Evolutionary conservation across 2,113 vertebrate species (phyloP).

Genomic region (Electrona antarctica): DNA sequence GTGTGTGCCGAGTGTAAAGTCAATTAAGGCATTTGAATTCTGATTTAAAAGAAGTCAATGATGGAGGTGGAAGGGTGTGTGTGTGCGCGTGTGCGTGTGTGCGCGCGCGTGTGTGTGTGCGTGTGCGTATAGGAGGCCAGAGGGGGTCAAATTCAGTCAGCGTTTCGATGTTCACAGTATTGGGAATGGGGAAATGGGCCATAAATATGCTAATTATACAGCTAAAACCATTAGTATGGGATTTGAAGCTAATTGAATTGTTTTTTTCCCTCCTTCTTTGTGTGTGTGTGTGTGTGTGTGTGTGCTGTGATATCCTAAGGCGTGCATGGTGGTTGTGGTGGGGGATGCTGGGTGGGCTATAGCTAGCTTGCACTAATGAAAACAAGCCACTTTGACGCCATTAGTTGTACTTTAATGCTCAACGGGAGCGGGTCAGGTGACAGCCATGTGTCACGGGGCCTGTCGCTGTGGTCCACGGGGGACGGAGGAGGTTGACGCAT

Average conservation of each 20-base stretch:
- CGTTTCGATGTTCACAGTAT: conserved; percentile 51
- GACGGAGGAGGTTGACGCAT: conserved; percentile 9
- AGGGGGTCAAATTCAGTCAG: conserved; percentile 37
- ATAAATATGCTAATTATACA: conserved; percentile 70
- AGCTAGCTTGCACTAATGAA: conserved; percentile 29
- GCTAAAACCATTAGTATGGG: conserved; percentile 60
- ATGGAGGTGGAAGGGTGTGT: conserved; percentile 30
- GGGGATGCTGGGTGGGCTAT: too few species aligned
- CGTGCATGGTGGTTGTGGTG: too few species aligned
- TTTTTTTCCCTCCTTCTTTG: conserved; percentile 31
- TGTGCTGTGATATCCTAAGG: too few species aligned
- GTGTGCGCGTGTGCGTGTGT: neutral
- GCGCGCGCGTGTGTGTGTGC: neutral
- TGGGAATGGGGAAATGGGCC: conserved; percentile 48
- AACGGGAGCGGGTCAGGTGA: conserved; percentile 31
- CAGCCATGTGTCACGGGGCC: conserved; percentile 3
- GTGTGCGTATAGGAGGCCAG: neutral
- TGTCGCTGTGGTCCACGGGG: conserved; percentile 8
- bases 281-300: neutral
- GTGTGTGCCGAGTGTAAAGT: conserved; percentile 52
- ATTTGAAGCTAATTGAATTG: conserved; percentile 65
- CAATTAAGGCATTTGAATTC: conserved; percentile 75
- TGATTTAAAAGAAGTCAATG: conserved; percentile 59
- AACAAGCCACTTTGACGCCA: conserved; percentile 2
- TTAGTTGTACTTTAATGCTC: conserved; percentile 42